Base-by-base conservation (phyloP, 2,797 vertebrate species). In the Xenops minutus region DNA sequence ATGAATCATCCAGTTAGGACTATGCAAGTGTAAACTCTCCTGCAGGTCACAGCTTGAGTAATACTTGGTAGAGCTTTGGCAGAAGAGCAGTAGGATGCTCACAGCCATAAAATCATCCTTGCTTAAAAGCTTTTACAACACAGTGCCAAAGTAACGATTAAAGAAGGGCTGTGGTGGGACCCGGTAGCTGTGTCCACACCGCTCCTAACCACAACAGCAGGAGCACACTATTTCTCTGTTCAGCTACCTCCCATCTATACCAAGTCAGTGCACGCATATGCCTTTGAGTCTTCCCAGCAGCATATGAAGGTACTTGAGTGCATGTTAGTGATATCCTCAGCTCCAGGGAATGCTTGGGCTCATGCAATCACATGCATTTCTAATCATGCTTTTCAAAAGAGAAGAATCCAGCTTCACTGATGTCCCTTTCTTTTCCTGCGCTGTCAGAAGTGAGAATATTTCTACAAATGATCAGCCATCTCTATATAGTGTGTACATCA, bases 151-250 rank as follows among this genome's bases (percentile, higher is more conserved):
- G 32, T 48, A 64, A 27, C 7, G 30, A 30, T n/a, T 64, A 11
- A 69, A 46, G 16, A 51, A 88, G 5, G 41, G n/a, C 36, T 61
- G 6, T 48, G 30, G 32, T 44, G 46, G 18, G 21, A 29, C 2
- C 0, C 1, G 2, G 24, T 59, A 37, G 18, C 30, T 90, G n/a
- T 74, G 18, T 54, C 68, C n/a, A 22, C 24, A 9, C 10, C 0
- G 0, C 17, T 68, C 24, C 51, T 74, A 49, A 34, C 26, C 29
- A 18, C 0, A 0, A 7, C 7, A 86, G 51, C 37, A 69, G 46
- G n/a, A 79, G 29, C 19, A 27, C 6, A 1, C 5, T 12, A 0
- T 41, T 66, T 16, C 30, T 85, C 26, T 63, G 26, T 67, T 66
- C 61, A 71, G 11, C 61, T 56, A 14, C 59, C 29, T 78, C 29